Conservation (phyloP, 2,888 invertebrate species). For the Xanthia togata region DNA sequence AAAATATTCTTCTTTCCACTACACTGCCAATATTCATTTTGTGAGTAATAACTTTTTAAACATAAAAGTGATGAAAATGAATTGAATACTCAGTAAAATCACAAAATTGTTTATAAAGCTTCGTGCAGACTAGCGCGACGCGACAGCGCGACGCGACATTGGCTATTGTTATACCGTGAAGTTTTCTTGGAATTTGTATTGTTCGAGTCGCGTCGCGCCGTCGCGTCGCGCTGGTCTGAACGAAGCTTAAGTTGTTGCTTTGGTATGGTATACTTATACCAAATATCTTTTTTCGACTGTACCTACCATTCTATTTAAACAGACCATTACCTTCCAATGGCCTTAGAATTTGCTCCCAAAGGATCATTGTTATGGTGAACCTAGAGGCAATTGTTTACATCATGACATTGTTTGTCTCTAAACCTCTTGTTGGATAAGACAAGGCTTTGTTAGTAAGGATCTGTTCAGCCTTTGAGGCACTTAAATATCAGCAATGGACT, state of each 20-base stretch:
- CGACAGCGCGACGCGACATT: too few species aligned
- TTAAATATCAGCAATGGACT: not conserved
- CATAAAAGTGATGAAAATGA: not conserved
- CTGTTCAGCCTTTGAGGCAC: constrained; percentile 7
- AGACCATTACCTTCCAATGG: constrained; percentile 1
- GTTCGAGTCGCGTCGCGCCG: too few species aligned
- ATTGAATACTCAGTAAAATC: too few species aligned
- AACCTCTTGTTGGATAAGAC: constrained; percentile 8
- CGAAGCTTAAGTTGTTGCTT: too few species aligned
- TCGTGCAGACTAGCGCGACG: too few species aligned
- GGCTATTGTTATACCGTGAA: too few species aligned
- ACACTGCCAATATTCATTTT: not conserved
- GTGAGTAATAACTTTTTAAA: not conserved
- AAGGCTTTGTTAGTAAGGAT: constrained; percentile 20
- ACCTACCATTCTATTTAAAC: not conserved
- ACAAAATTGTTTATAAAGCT: not conserved
- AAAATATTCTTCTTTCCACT: not conserved
- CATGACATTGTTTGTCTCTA: constrained; percentile 16
- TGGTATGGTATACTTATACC: too few species aligned
- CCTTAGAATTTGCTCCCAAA: not conserved
- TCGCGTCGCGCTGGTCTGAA: too few species aligned
- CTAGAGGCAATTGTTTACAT: constrained; percentile 9
- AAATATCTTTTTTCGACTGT: not conserved
- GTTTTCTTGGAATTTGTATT: too few species aligned
- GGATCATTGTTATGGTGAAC: constrained; percentile 23